A percentile compares a stretch with the other conserved stretches of the same genome.
Evolutionary conservation across 1,140 invertebrate species (phyloP).

Genomic region (Diachasmimorpha longicaudata): DNA sequence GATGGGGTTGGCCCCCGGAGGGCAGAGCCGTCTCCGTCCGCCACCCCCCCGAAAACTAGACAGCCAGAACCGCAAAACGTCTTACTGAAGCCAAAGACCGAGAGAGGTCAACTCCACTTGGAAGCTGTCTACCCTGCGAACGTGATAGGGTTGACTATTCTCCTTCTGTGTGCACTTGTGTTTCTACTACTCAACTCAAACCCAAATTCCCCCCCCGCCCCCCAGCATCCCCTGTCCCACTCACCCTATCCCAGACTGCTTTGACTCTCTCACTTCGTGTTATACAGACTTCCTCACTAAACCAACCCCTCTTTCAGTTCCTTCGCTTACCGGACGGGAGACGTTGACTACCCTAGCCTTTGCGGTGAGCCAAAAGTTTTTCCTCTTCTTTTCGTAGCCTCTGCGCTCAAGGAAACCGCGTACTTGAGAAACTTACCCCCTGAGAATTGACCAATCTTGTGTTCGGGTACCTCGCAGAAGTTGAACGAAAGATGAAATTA

Average conservation of each 20-base stretch:
- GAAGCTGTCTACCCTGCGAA: background rate
- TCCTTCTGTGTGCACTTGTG: background rate
- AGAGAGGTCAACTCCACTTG: background rate
- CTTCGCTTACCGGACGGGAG: background rate
- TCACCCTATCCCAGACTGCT: background rate
- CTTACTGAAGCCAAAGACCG: constrained; percentile 1
- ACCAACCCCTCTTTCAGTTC: background rate
- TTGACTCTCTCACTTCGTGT: background rate
- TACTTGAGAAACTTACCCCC: background rate
- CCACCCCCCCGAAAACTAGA: background rate
- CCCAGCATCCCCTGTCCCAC: background rate
- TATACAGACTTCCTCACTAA: background rate
- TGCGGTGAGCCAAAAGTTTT: background rate
- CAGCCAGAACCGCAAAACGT: background rate
- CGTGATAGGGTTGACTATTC: constrained; percentile 1
- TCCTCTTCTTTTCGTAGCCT: background rate
- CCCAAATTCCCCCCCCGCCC: background rate
- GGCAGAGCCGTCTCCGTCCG: background rate
- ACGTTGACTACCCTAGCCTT: background rate
- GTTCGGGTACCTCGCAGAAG: background rate
- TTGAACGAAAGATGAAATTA: background rate
- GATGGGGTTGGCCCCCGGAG: background rate
- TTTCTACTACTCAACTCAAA: constrained; percentile 4
- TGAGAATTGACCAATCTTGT: background rate
- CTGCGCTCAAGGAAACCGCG: background rate